Percentiles rank a stretch among this genome's conserved stretches.
phyloP scores from a whole-genome alignment of 2,797 vertebrate species.

The Arctocebus calabarensis region DNA sequence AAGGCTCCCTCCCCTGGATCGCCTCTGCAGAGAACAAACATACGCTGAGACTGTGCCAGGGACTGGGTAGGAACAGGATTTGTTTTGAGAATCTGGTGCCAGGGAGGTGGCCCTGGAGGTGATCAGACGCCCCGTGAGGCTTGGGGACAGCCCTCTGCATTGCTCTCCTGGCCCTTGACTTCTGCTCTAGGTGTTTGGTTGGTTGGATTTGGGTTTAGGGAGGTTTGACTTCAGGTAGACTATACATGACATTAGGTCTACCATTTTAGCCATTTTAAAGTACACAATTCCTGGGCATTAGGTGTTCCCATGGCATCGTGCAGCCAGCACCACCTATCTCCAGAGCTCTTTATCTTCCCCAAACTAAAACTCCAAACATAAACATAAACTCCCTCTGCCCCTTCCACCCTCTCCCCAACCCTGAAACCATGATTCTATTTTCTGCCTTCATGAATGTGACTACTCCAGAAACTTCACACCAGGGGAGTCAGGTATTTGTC shows the following conservation, averaged over 20 bases:
- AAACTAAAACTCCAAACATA: not conserved
- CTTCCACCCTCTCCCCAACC: not conserved
- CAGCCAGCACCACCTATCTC: not conserved
- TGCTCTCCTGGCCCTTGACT: not conserved
- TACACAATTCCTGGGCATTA: not conserved
- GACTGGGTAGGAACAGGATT: not conserved
- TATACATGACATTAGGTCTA: not conserved
- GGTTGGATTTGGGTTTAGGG: not conserved
- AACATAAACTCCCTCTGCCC: not conserved
- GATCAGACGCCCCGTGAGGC: not conserved
- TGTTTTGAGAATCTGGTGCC: not conserved
- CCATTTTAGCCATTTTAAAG: not conserved
- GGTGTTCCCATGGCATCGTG: not conserved
- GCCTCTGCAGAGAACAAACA: not conserved
- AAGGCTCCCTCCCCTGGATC: not conserved
- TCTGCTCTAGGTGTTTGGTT: not conserved
- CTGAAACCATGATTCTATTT: not conserved
- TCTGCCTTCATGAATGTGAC: not conserved
- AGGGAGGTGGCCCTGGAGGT: not conserved
- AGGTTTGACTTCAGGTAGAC: not conserved
- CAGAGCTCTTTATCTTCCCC: not conserved
- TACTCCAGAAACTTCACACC: not conserved
- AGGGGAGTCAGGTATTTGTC: not conserved
- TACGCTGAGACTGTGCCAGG: not conserved
- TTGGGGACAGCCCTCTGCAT: not conserved